Evolutionary conservation across 2,797 vertebrate genomes (phyloP), one percentile per base, ranked within the genome.

Genomic region (Myripristis murdjan): DNA sequence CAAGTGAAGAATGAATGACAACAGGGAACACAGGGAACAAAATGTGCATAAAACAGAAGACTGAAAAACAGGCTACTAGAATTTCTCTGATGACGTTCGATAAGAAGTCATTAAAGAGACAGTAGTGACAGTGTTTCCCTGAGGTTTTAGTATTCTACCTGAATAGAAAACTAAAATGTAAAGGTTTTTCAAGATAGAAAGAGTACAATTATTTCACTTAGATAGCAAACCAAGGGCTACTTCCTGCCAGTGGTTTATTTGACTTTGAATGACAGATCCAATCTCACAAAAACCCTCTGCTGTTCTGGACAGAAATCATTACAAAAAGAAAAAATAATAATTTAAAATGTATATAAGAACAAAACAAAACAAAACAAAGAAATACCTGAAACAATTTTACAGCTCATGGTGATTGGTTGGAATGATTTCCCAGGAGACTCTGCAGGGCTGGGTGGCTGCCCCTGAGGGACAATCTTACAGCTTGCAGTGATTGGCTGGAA

Each of bases 321-420:
- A 10, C 9, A 35, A 35, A 35, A 9, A 35, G 2, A 11, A 11
- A 0, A 35, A 35, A 5, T 2, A 35, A 35, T 31, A 31, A 31
- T 3, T 8, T 1, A 10, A 31, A 4, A n/a, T n/a, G n/a, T n/a
- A n/a, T n/a, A n/a, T n/a, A 33, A 14, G 0, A 10, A 1, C 41
- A 23, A 49, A 11, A 8, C 18, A 15, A 14, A 35, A 35, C 6
- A 35, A 35, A 12, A 4, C 37, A 33, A 60, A 54, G 7, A 51
- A 5, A 83, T 95, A 99, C 98, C 98, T 95, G 98, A 99, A 84
- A 99, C 97, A 63, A 99, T 99, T 93, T 99, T 99, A 92, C 98
- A 99, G 95, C 98, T 99, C 97, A 98, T 98, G 57, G 98, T 99
- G 91, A 99, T 99, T 41, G 98, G 98, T 81, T 99, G 98, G 88